A percentile compares a stretch with the other conserved stretches of the same genome.
These are phyloP conservation scores for Trichosurus vulpecula DNA, from an alignment of 2,797 vertebrate species.

Conservation along the genomic window DNA sequence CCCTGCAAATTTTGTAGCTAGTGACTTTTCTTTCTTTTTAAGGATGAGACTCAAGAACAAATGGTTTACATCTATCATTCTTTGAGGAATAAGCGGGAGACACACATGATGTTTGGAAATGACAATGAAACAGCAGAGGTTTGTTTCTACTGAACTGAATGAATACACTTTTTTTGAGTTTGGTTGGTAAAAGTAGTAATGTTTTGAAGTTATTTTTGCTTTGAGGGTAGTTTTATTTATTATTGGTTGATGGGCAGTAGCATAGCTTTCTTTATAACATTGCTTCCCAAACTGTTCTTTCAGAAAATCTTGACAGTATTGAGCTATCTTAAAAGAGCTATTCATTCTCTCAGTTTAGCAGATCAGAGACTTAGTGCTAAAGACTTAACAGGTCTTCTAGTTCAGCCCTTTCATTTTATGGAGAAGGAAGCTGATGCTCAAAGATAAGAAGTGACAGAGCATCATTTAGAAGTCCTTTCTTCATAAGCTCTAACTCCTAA, in stretches of 20 bases:
- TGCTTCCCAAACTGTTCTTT: background rate
- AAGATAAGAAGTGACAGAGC: background rate
- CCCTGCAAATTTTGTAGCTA: background rate
- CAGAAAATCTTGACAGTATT: background rate
- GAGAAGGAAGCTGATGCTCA: background rate
- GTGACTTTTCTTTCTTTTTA: conserved; percentile 33
- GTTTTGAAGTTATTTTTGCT: conserved; percentile 4
- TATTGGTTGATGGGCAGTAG: background rate
- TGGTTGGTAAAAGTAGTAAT: conserved; percentile 14
- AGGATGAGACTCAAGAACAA: conserved; percentile 88
- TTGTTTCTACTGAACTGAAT: conserved; percentile 54
- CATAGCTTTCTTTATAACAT: background rate
- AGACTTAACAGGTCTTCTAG: background rate
- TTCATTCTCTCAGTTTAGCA: background rate
- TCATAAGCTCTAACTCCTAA: background rate
- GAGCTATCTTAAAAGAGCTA: background rate
- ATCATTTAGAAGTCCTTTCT: background rate
- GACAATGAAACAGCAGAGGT: conserved; percentile 84
- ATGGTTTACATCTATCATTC: conserved; percentile 92
- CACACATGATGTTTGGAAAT: conserved; percentile 92
- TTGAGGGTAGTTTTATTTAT: conserved; percentile 11
- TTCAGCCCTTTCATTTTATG: background rate
- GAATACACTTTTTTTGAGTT: background rate
- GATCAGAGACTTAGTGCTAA: too few relatives aligned
- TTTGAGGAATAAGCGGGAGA: conserved; percentile 90